Evolutionary conservation across 64 coral and sea anemone species (phyloP).

Genomic region (Anthopleura sola): DNA sequence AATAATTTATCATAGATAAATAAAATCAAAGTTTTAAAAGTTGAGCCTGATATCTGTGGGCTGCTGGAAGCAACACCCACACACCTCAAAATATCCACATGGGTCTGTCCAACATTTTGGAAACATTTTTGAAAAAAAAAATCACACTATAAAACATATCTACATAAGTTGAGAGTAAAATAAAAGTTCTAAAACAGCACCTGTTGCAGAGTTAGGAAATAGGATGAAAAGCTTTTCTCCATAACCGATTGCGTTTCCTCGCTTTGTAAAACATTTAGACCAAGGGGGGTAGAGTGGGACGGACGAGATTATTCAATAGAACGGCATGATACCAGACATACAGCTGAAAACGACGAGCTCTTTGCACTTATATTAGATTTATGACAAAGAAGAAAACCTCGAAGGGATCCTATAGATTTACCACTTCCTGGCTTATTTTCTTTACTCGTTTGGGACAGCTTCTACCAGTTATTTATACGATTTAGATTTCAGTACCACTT

Average conservation of each 20-base stretch:
- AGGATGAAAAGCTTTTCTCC: neutral
- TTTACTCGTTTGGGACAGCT: constrained; percentile 6
- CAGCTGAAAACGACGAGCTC: constrained; percentile 24
- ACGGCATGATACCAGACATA: constrained; percentile 8
- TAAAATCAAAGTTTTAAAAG: constrained; percentile 3
- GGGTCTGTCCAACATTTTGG: neutral
- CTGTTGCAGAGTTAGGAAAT: constrained; percentile 7
- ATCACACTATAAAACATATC: neutral
- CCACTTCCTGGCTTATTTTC: neutral
- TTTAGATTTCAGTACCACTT: neutral
- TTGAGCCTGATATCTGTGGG: neutral
- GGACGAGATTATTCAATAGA: neutral
- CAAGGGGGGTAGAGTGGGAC: constrained; percentile 8
- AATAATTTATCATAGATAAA: neutral
- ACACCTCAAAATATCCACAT: neutral
- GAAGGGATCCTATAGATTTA: neutral
- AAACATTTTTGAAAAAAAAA: neutral
- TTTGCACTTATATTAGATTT: constrained; percentile 10
- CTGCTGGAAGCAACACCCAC: neutral
- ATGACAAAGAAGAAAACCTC: neutral
- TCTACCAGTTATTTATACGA: neutral
- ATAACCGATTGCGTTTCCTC: constrained; percentile 13
- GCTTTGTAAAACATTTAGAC: constrained; percentile 6
- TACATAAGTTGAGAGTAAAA: neutral
- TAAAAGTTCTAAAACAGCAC: constrained; percentile 1